Base-by-base conservation (phyloP, 2,888 invertebrate genomes). In the Lithophane ornitopus region DNA sequence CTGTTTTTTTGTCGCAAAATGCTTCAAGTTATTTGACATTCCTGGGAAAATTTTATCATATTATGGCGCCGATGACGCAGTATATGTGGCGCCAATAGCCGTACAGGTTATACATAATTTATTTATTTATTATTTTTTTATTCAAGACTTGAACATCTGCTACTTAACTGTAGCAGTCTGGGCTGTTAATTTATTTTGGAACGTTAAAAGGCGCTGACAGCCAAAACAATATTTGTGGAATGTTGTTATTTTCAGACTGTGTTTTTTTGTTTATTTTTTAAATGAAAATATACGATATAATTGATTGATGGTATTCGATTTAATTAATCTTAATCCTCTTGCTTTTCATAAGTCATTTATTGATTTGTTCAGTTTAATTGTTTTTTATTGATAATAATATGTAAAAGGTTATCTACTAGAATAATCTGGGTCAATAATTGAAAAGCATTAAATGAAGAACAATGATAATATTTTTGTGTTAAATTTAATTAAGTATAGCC, bases 1-100 rank as follows among this genome's bases (percentile, higher is more conserved):
- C 80, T 87, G 85, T 89, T 90, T 90, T 87, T 91, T 92, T 91
- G 90, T 92, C 89, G 83, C 87, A 80, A 88, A 90, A 87, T 84
- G 85, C 84, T 82, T 87, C 67, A 86, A 67, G 85, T 84, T 88
- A 87, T 86, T 85, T 88, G 78, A 81, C 90, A 93, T 93, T 93
- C 91, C 86, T 90, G 87, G 89, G 90, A 90, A 91, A 85, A 84
- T 87, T 88, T 88, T 88, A 87, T 86, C 80, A 67, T 75, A 8
- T 49, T 67, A 62, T 70, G 89, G 86, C 89, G 88, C 84, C 89
- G 65, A 78, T 89, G 89, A 88, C 89, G 89, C 80, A 70, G 80
- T 59, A 52, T 66, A n/a, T 82, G 71, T 82, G 89, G 84, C 88
- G 87, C 82, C 86, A 84, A 58, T 77, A 62, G 71, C 78, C 77